phyloP scores from a whole-genome alignment of 2,113 vertebrate species.

The Charina bottae region DNA sequence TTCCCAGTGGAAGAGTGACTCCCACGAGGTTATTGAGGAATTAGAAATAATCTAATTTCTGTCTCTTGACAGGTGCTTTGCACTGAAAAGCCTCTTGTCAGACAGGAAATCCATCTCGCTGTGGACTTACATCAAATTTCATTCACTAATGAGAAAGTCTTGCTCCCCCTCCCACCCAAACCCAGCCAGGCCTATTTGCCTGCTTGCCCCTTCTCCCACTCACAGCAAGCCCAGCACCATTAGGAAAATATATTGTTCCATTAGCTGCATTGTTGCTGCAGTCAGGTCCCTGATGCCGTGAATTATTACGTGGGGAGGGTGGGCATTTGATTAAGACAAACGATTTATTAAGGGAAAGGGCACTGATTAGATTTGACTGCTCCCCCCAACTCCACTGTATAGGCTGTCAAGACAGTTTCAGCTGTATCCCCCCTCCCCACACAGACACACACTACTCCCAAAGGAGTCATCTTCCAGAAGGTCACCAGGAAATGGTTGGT shows the following conservation, averaged over 20 bases:
- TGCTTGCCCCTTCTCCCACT: constrained; percentile 44
- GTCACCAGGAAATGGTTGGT: constrained; percentile 20
- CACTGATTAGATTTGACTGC: constrained; percentile 61
- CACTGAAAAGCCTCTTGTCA: constrained; percentile 73
- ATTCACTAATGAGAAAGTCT: constrained; percentile 76
- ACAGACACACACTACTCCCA: neutral
- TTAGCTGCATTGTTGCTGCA: constrained; percentile 69
- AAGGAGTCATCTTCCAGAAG: constrained; percentile 20
- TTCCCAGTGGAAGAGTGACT: constrained; percentile 58
- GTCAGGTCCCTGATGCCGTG: constrained; percentile 51
- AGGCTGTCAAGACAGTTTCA: constrained; percentile 14
- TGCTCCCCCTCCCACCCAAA: constrained; percentile 41
- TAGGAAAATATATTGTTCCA: constrained; percentile 76
- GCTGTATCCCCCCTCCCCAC: neutral
- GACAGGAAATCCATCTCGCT: constrained; percentile 67
- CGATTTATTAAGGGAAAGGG: constrained; percentile 70
- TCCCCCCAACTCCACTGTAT: neutral
- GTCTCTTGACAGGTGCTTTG: constrained; percentile 57
- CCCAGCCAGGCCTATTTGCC: constrained; percentile 28
- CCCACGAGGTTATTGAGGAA: constrained; percentile 68
- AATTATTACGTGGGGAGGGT: constrained; percentile 68
- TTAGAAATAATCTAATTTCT: constrained; percentile 74
- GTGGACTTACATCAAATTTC: constrained; percentile 71
- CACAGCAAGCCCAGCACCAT: constrained; percentile 53
- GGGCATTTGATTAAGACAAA: constrained; percentile 62